phyloP scores from a whole-genome alignment of 2,113 vertebrate species.

The Myrmophylax atrothorax region DNA sequence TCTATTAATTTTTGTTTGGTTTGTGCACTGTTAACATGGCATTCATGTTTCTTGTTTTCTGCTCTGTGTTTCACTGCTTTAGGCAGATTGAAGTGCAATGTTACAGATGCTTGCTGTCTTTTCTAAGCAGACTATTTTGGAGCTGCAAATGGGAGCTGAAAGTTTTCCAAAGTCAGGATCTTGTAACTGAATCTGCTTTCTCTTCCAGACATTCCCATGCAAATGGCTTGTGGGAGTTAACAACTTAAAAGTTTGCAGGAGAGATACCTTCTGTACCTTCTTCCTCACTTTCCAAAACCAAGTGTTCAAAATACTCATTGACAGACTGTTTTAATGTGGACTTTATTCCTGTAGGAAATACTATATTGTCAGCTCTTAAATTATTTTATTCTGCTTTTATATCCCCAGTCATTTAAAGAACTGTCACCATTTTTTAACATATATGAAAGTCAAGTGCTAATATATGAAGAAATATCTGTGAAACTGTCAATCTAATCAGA shows the following conservation, averaged over 20 bases:
- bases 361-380: background rate
- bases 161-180: conserved; percentile 29
- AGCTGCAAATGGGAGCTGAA: conserved; percentile 29
- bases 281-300: background rate
- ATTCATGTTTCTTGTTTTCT: background rate
- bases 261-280: background rate
- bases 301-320: background rate
- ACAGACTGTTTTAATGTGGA: background rate
- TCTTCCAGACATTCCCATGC: conserved; percentile 25
- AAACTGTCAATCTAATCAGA: background rate
- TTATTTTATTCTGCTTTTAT: background rate
- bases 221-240: conserved; percentile 25
- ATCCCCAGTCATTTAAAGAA: background rate
- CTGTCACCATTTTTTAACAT: background rate
- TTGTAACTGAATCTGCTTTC: conserved; percentile 6
- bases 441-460: background rate
- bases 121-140: conserved; percentile 20
- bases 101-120: background rate
- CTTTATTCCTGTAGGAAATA: background rate
- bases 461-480: background rate
- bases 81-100: background rate
- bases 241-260: conserved; percentile 16
- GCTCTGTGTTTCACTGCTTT: background rate
- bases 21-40: background rate
- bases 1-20: background rate